Conservation (phyloP, 2,888 invertebrate species). For the Scaptomyza tumidula region DNA sequence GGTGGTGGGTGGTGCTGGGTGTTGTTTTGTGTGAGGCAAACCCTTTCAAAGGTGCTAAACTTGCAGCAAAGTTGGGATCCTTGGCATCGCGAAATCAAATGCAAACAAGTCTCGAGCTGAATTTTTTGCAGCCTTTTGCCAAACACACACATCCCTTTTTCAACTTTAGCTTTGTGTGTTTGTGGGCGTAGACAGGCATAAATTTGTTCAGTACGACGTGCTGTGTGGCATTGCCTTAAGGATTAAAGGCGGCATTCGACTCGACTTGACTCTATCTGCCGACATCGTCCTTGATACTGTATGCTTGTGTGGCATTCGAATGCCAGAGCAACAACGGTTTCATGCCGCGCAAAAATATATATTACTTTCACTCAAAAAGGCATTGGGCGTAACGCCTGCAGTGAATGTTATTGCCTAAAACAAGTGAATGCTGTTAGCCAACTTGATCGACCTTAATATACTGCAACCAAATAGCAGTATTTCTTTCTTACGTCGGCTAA, state of each 20-base stretch:
- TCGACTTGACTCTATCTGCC: neutral
- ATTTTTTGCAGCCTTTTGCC: conserved; percentile 33
- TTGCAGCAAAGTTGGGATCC: conserved; percentile 62
- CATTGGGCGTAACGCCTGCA: conserved; percentile 31
- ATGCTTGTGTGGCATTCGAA: conserved; percentile 2
- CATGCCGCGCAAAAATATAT: conserved; percentile 11
- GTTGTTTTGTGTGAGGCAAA: conserved; percentile 23
- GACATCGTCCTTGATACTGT: conserved; percentile 53
- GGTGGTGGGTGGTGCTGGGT: conserved; percentile 28
- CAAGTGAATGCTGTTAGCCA: neutral
- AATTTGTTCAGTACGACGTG: conserved; percentile 64
- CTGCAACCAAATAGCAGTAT: neutral
- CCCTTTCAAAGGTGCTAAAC: conserved; percentile 77
- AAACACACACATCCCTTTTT: conserved; percentile 16
- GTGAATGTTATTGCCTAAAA: conserved; percentile 38
- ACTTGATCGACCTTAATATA: conserved; percentile 35
- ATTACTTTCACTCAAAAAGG: conserved; percentile 17
- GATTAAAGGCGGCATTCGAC: conserved; percentile 52
- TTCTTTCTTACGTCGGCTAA: neutral
- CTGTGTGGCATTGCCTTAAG: conserved; percentile 69
- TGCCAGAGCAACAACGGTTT: conserved; percentile 9
- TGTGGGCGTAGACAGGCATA: conserved; percentile 68
- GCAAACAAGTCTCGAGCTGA: conserved; percentile 62
- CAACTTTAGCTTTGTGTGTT: neutral
- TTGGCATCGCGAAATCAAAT: conserved; percentile 68